Evolutionary conservation across 2,797 vertebrate genomes (phyloP).

Genomic region (Taeniopygia guttata): DNA sequence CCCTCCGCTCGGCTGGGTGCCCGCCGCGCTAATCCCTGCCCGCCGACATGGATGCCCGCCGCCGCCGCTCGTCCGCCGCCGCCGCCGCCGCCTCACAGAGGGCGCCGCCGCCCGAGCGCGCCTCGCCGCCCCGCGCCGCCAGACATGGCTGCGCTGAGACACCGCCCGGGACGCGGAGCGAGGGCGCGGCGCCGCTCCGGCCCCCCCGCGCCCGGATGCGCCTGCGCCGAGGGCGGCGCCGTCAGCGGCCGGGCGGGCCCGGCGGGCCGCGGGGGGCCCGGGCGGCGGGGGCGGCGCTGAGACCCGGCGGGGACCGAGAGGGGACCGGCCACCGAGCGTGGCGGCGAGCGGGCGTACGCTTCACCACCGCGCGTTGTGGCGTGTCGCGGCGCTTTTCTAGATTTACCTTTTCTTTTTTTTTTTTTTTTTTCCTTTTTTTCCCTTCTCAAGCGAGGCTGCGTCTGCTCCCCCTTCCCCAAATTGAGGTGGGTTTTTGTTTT

Average conservation of each 20-base stretch:
- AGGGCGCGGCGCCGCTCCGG: not conserved
- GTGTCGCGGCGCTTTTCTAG: not conserved
- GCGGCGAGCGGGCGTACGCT: not conserved
- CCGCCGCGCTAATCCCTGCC: constrained; percentile 19
- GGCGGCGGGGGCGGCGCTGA: not conserved
- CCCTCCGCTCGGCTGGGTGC: not conserved
- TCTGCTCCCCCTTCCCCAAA: not conserved
- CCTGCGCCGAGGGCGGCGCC: not conserved
- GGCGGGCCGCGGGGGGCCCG: not conserved
- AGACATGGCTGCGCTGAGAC: constrained; percentile 33
- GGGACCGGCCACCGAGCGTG: not conserved
- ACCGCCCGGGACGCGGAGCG: constrained; percentile 39
- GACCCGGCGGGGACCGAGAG: too few relatives aligned
- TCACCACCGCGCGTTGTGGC: not conserved
- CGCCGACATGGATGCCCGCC: constrained; percentile 38
- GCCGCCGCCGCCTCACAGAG: constrained; percentile 48
- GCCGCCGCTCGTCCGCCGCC: constrained; percentile 22
- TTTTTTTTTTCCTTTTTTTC: not conserved
- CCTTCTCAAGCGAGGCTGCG: too few relatives aligned
- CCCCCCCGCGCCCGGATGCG: constrained; percentile 22
- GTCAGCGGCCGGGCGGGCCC: not conserved
- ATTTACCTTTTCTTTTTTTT: not conserved
- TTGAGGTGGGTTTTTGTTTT: not conserved
- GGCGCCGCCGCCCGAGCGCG: constrained; percentile 42
- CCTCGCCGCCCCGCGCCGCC: not conserved